phyloP scores from a whole-genome alignment of 2,113 vertebrate species.

The Gadus macrocephalus region DNA sequence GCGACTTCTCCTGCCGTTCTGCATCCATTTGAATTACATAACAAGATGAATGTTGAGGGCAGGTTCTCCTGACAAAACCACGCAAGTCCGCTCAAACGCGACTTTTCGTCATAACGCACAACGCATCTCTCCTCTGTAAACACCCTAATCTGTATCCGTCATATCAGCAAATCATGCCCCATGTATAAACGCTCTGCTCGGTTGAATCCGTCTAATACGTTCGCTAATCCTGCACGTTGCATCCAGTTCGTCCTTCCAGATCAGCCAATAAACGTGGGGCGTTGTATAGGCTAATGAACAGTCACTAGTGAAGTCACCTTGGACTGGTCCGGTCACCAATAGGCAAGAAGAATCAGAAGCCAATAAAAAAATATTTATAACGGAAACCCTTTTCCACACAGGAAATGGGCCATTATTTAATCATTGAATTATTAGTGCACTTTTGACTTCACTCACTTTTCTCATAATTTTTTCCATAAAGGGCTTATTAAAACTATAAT shows the following conservation, averaged over 20 bases:
- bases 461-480: too few relatives aligned
- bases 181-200: background rate
- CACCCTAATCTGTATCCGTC: conserved; percentile 25
- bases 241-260: background rate
- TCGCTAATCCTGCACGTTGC: conserved; percentile 2
- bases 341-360: too few relatives aligned
- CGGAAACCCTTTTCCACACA: too few relatives aligned
- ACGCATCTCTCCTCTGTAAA: conserved; percentile 21
- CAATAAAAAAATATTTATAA: too few relatives aligned
- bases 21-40: conserved; percentile 56
- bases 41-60: conserved; percentile 11
- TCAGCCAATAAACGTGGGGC: conserved; percentile 24
- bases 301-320: too few relatives aligned
- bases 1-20: conserved; percentile 10
- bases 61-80: conserved; percentile 16
- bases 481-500: too few relatives aligned
- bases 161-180: conserved; percentile 2
- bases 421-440: too few relatives aligned
- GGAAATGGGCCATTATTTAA: too few relatives aligned
- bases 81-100: conserved; percentile 31
- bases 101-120: conserved; percentile 51
- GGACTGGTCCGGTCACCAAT: too few relatives aligned
- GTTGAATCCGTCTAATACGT: background rate
- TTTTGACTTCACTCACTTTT: too few relatives aligned
- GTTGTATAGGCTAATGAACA: too few relatives aligned